These are phyloP conservation scores for Panonychus citri DNA, from an alignment of 1,140 invertebrate species.

Conservation along the genomic window DNA sequence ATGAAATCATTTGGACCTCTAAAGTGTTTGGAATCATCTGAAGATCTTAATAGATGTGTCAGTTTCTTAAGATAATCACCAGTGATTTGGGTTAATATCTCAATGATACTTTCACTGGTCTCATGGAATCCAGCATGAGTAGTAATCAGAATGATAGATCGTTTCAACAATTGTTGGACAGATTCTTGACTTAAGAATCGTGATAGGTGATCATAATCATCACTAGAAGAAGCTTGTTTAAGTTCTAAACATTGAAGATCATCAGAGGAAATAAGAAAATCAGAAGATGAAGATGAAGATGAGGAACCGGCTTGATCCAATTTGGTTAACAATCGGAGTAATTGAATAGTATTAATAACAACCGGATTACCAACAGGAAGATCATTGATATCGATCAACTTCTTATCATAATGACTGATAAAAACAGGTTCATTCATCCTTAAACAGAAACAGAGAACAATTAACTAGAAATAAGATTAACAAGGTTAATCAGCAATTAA, in stretches of 20 bases:
- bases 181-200: not conserved
- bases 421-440: not conserved
- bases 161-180: not conserved
- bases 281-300: not conserved
- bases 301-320: not conserved
- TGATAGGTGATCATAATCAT: not conserved
- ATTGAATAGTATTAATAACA: conserved; percentile 1
- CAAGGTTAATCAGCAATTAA: no score
- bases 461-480: no score
- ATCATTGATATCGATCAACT: not conserved
- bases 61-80: not conserved
- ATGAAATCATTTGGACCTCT: not conserved
- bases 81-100: not conserved
- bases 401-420: not conserved
- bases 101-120: not conserved
- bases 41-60: conserved; percentile 29
- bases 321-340: not conserved
- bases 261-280: no score
- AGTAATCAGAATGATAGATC: not conserved
- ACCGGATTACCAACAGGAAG: not conserved
- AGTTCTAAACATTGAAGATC: not conserved
- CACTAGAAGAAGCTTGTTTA: not conserved
- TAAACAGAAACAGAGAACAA: no score
- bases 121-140: not conserved
- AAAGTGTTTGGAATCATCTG: conserved; percentile 26